Evolutionary conservation across 2,888 invertebrate genomes (phyloP).

Genomic region (Anticlea derivata): DNA sequence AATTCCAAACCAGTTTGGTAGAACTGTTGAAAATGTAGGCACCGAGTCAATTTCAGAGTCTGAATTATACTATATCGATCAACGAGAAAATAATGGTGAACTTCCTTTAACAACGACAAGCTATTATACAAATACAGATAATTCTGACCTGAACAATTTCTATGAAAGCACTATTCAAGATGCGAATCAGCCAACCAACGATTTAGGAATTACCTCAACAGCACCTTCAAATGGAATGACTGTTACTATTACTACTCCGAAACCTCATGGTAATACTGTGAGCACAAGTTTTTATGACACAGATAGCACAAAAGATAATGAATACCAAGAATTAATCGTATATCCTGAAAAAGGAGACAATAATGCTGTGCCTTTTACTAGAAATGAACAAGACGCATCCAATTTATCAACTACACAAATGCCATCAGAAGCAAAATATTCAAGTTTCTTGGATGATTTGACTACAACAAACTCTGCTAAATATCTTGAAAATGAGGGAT

Average conservation of each 20-base stretch:
- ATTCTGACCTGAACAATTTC: not conserved
- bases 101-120: not conserved
- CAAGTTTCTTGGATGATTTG: not conserved
- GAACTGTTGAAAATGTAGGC: not conserved
- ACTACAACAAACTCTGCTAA: not conserved
- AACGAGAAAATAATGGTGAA: not conserved
- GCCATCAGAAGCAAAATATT: constrained; percentile 24
- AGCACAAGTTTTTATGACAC: constrained; percentile 1
- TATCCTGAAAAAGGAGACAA: not conserved
- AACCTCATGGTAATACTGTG: constrained; percentile 3
- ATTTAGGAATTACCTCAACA: not conserved
- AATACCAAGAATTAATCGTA: not conserved
- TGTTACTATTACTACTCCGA: not conserved
- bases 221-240: constrained; percentile 10
- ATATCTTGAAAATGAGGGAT: constrained; percentile 3
- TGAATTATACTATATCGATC: not conserved
- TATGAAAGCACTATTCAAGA: not conserved
- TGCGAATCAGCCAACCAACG: not conserved
- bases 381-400: not conserved
- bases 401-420: constrained; percentile 37
- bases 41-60: not conserved
- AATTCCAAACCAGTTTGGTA: not conserved
- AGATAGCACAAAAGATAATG: not conserved
- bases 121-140: not conserved
- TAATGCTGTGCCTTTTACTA: not conserved